These are phyloP conservation scores for Eulemur macaco DNA, from an alignment of 2,113 vertebrate genomes.

Conservation along the genomic window DNA sequence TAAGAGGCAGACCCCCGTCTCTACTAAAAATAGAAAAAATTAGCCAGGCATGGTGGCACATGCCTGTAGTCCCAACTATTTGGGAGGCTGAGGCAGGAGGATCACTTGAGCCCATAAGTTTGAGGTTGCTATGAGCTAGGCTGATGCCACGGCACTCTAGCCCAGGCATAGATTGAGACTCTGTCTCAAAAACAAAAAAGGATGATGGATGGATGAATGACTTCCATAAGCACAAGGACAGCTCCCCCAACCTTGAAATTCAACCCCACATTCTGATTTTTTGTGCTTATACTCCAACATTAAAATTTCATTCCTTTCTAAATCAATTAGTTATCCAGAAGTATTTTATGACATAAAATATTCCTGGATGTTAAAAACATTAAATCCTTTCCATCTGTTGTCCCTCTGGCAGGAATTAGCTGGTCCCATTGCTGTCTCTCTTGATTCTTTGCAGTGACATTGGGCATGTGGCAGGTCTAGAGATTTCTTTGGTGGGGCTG, in stretches of 20 bases:
- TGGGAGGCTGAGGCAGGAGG: too few relatives aligned
- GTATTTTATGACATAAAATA: neutral
- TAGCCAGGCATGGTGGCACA: too few relatives aligned
- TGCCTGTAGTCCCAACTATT: too few relatives aligned
- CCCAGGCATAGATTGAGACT: too few relatives aligned
- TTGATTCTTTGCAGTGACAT: constrained; percentile 17
- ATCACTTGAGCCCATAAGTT: too few relatives aligned
- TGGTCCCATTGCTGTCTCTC: neutral
- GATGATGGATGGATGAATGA: neutral
- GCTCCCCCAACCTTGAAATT: neutral
- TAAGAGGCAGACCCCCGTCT: too few relatives aligned
- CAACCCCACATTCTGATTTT: neutral
- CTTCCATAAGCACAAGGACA: neutral
- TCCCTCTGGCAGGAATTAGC: neutral
- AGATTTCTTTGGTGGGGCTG: neutral
- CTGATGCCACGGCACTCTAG: too few relatives aligned
- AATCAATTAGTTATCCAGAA: constrained; percentile 17
- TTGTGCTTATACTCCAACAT: neutral
- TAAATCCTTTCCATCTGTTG: neutral
- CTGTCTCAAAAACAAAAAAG: neutral
- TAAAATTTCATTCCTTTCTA: constrained; percentile 17
- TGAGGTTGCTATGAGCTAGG: too few relatives aligned
- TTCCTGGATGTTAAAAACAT: constrained; percentile 27
- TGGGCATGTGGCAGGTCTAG: neutral
- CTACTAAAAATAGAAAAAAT: too few relatives aligned